Evolutionary conservation across 2,113 vertebrate genomes (phyloP).

Genomic region (Silurus asotus): DNA sequence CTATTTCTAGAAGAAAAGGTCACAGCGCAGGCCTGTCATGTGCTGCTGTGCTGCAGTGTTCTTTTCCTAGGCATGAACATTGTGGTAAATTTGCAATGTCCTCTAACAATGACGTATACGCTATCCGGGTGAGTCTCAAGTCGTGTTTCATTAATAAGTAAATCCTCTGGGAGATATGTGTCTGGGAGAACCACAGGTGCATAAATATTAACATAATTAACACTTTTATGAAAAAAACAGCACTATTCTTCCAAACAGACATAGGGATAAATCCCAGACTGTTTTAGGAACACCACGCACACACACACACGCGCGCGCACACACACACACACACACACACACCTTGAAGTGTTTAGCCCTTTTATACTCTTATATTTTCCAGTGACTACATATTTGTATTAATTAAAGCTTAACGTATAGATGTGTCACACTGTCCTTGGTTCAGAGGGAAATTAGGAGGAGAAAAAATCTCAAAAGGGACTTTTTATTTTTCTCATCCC

Average conservation of each 20-base stretch:
- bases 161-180: background rate
- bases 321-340: background rate
- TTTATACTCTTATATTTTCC: background rate
- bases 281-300: background rate
- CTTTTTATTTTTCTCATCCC: too few species aligned
- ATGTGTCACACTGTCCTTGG: background rate
- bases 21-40: background rate
- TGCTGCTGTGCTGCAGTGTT: background rate
- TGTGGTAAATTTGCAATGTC: background rate
- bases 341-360: background rate
- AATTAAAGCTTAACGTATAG: background rate
- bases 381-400: background rate
- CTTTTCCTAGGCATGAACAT: background rate
- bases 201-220: background rate
- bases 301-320: background rate
- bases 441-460: too few species aligned
- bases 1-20: constrained; percentile 17
- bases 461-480: too few species aligned
- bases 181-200: background rate
- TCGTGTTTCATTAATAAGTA: background rate
- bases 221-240: background rate
- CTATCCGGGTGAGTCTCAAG: background rate
- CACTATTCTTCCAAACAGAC: background rate
- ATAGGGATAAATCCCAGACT: background rate
- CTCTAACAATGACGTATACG: background rate